Percentiles rank a stretch among this genome's conserved stretches.
Evolutionary conservation across 2,797 vertebrate genomes (phyloP).

Genomic region (Parauchenoglanis punctatus): DNA sequence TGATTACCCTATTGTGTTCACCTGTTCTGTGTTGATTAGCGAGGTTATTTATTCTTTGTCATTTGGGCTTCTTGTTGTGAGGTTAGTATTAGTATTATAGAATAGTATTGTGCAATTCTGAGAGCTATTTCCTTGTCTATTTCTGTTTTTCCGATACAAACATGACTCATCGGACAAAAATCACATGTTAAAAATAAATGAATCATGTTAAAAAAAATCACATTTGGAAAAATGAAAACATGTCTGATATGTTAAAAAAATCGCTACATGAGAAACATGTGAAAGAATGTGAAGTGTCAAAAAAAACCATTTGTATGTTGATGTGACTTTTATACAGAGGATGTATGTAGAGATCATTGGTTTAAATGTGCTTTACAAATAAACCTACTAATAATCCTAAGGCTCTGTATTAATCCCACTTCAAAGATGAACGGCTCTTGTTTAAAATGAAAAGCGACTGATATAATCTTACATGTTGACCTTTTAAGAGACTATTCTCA

Average conservation of each 20-base stretch:
- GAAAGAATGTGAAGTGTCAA: not conserved
- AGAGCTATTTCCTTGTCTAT: not conserved
- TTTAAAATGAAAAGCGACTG: constrained; percentile 6
- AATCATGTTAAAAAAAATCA: not conserved
- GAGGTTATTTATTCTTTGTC: not conserved
- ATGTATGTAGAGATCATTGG: not conserved
- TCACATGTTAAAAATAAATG: not conserved
- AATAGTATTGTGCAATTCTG: not conserved
- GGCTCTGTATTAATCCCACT: constrained; percentile 1
- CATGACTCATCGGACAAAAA: too few species aligned
- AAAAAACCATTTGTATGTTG: not conserved
- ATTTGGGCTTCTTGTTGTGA: not conserved
- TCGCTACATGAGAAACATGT: not conserved
- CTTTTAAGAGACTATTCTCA: constrained; percentile 31
- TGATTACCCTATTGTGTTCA: not conserved
- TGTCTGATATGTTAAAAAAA: not conserved
- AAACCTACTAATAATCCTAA: not conserved
- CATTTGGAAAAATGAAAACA: not conserved
- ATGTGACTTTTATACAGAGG: not conserved
- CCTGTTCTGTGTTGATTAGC: not conserved
- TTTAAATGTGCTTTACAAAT: not conserved
- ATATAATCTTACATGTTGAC: constrained; percentile 41
- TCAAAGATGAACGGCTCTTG: not conserved
- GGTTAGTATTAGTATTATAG: too few species aligned
- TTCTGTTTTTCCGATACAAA: not conserved